These are phyloP conservation scores for Callipepla californica DNA, from an alignment of 2,113 vertebrate genomes.

Conservation along the genomic window DNA sequence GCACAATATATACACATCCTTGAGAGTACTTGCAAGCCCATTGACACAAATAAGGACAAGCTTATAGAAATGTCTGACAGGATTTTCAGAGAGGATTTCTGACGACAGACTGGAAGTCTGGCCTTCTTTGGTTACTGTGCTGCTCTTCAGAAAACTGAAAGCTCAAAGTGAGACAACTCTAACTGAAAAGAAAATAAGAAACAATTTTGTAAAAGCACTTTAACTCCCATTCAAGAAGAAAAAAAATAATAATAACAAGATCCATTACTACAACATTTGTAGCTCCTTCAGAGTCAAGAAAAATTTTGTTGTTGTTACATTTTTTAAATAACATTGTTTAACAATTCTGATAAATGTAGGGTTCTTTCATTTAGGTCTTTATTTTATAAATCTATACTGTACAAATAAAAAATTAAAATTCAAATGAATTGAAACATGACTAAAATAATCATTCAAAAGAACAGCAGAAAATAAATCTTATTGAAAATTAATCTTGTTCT, in stretches of 20 bases:
- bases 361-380: not conserved
- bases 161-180: not conserved
- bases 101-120: not conserved
- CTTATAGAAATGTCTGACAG: not conserved
- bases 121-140: not conserved
- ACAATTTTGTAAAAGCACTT: not conserved
- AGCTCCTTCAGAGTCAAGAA: not conserved
- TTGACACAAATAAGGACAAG: not conserved
- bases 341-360: not conserved
- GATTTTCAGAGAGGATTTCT: not conserved
- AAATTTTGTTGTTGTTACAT: not conserved
- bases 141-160: not conserved
- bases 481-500: not conserved
- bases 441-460: not conserved
- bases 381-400: not conserved
- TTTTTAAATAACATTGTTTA: not conserved
- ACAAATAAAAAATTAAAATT: not conserved
- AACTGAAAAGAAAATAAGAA: not conserved
- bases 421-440: not conserved
- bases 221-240: not conserved
- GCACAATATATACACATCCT: not conserved
- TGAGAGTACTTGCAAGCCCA: not conserved
- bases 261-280: accelerated
- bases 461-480: not conserved
- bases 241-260: not conserved